Conservation (phyloP, 2,888 invertebrate species). For the Spialia ferax region DNA sequence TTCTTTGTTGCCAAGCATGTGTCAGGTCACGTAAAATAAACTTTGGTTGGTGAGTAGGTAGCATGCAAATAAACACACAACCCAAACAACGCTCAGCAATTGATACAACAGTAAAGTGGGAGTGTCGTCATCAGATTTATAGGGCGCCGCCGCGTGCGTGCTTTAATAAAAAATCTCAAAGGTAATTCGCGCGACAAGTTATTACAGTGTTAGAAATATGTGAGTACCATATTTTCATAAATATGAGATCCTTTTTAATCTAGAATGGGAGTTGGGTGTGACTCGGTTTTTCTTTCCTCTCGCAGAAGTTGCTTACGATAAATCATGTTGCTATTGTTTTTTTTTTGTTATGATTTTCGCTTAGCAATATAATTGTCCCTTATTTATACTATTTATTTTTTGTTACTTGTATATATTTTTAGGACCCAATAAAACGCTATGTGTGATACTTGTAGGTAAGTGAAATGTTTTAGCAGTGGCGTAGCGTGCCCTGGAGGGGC, state of each 20-base stretch:
- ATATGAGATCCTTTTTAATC: conserved; percentile 29
- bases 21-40: conserved; percentile 15
- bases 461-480: too few species aligned
- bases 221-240: conserved; percentile 45
- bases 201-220: conserved; percentile 74
- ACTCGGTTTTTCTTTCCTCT: neutral
- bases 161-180: conserved; percentile 82
- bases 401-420: too few species aligned
- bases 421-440: too few species aligned
- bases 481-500: too few species aligned
- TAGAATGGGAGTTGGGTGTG: conserved; percentile 6
- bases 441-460: too few species aligned
- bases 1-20: conserved; percentile 35
- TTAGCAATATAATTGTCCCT: too few species aligned
- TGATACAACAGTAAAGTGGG: conserved; percentile 78
- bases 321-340: neutral
- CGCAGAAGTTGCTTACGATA: neutral
- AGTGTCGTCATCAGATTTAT: conserved; percentile 80
- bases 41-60: conserved; percentile 9
- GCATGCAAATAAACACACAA: conserved; percentile 60
- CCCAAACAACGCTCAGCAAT: conserved; percentile 73
- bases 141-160: conserved; percentile 82
- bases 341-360: too few species aligned
- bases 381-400: too few species aligned
- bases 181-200: conserved; percentile 81